Conservation (phyloP, 2,888 invertebrate species). For the Sialis fuliginosa region DNA sequence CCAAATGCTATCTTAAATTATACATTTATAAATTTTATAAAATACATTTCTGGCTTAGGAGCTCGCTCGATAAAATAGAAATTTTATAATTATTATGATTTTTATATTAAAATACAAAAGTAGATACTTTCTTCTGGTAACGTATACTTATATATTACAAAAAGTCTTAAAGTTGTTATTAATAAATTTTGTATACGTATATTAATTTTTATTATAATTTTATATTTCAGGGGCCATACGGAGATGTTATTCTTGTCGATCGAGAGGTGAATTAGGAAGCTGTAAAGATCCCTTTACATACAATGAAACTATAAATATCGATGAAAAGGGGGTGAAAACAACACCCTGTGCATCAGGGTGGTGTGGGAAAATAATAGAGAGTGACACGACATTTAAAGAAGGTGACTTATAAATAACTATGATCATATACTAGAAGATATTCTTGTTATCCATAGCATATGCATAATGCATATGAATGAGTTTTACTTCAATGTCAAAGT, state of each 20-base stretch:
- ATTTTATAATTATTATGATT: neutral
- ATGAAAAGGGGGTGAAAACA: constrained; percentile 52
- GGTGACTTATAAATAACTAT: constrained; percentile 31
- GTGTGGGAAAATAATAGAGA: constrained; percentile 82
- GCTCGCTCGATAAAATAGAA: too few relatives aligned
- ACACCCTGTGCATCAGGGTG: constrained; percentile 78
- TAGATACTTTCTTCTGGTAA: neutral
- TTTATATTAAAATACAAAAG: neutral
- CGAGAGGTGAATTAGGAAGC: constrained; percentile 71
- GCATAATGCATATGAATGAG: neutral
- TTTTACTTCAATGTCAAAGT: too few relatives aligned
- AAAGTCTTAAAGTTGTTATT: neutral
- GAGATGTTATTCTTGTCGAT: constrained; percentile 70
- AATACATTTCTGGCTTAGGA: too few relatives aligned
- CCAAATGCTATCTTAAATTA: too few relatives aligned
- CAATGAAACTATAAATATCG: constrained; percentile 58
- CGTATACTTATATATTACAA: too few relatives aligned
- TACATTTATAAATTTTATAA: neutral
- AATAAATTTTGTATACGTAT: neutral
- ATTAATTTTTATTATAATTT: neutral
- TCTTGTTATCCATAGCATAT: neutral
- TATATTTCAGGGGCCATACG: constrained; percentile 40
- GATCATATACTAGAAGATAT: neutral
- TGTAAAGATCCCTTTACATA: constrained; percentile 74
- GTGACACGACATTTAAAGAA: constrained; percentile 54